Base-by-base conservation (phyloP, 2,113 vertebrate species). In the Otocyon megalotis region DNA sequence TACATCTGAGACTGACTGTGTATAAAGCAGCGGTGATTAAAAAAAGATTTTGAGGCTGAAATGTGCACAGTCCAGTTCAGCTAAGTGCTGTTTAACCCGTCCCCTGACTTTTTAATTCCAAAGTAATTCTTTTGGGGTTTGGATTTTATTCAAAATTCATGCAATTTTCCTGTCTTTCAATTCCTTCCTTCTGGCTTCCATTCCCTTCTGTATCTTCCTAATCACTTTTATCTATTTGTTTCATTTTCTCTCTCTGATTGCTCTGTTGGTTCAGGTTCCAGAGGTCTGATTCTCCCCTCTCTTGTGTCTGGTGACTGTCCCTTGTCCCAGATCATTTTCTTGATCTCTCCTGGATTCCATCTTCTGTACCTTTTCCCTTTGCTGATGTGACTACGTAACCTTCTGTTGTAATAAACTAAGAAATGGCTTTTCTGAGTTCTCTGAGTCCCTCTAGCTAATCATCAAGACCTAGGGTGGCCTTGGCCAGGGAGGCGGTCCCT, bases 91-190 rank as follows among this genome's bases (percentile, higher is more conserved):
- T 76, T 77, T 22, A 63, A 50, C 35, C 28, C 48, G 79, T 62
- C 9, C 30, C 13, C 26, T 83, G 37, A 30, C 13, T 80, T 81
- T 72, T 77, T 60, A 24, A 93, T 89, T 92, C 26, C 62, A 69
- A 87, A 94, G 60, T 62, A 69, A 79, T 82, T 87, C 56, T 95
- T 92, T 86, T 8, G 8, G 7, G 1, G 43, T 37, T 63, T 85
- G 80, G 26, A 69, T 72, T 95, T 79, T 63, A 89, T 71, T 80
- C 15, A 56, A 87, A 88, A 89, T 90, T 20, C 15, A 63, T 58
- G 8, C 58, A 81, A 28, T n/a, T 82, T 48, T 79, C 24, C 1
- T 32, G 20, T 65, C 19, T 30, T 69, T 50, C 3, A 30, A 8
- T 80, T 74, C 56, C 74, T 91, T 63, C 54, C 58, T 72, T 94